Conservation (phyloP, 1,140 invertebrate species). For the Venturia canescens region DNA sequence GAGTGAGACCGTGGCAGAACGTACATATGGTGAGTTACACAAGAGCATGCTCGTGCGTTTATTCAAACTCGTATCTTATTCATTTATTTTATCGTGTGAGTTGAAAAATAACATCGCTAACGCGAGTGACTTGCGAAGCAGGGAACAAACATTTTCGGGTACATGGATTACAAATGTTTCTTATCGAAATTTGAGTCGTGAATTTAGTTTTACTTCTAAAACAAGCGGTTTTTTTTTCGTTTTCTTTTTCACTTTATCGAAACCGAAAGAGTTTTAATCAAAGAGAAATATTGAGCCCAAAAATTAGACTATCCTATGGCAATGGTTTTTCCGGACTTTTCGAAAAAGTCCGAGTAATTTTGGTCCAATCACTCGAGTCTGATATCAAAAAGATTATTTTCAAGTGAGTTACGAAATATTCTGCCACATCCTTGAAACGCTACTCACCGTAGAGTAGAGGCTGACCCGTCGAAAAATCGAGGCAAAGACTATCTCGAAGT, state of each 20-base stretch:
- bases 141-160: too few species aligned
- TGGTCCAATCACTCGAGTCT: neutral
- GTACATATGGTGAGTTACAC: slow-evolving; percentile 71
- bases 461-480: slow-evolving; percentile 10
- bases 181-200: too few species aligned
- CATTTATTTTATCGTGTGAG: slow-evolving; percentile 34
- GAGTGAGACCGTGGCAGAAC: slow-evolving; percentile 68
- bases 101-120: too few species aligned
- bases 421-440: slow-evolving; percentile 11
- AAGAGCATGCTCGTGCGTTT: slow-evolving; percentile 51
- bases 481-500: slow-evolving; percentile 28
- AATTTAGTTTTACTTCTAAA: too few species aligned
- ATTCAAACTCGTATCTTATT: slow-evolving; percentile 33
- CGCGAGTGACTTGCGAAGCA: too few species aligned
- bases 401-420: neutral
- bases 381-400: neutral
- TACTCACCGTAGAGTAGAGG: neutral
- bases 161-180: too few species aligned
- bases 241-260: neutral
- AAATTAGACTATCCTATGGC: too few species aligned
- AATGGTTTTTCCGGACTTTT: neutral
- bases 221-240: neutral
- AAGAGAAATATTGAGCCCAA: too few species aligned
- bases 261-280: too few species aligned
- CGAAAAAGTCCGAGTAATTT: neutral